Base-by-base conservation (phyloP, 1,140 invertebrate genomes). In the Akabosia matsudoensis region DNA sequence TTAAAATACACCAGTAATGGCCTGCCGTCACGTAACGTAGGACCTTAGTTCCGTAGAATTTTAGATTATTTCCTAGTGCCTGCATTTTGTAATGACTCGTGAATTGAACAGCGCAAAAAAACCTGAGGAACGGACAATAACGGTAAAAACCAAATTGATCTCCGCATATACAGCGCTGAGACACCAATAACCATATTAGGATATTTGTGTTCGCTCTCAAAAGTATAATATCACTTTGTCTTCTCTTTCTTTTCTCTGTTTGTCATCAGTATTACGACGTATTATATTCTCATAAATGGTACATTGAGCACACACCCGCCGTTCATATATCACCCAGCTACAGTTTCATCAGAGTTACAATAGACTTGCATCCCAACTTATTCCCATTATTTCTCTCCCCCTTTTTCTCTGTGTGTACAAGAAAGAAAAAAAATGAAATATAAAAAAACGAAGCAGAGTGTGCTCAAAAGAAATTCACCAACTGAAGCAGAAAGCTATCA, bases 231-330 rank as follows among this genome's bases (percentile, higher is more conserved):
- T 45, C 37, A 45, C 18, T 45, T 45, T 45, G 18, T 45, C 18
- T 45, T 45, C 37, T 45, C 7, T 18, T 45, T 18, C 37, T 45
- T 18, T 18, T 13, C 10, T 56, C 54, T 56, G 54, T 56, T 56
- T 56, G 54, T 24, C 54, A 56, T 56, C 22, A 22, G 10, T 56
- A 56, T 56, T 56, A 56, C 22, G 54, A 7, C 4, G 54, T 56
- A 56, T 56, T 56, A 56, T 56, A 56, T 56, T 56, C 22, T 24
- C 54, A 56, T 56, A 56, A 56, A 56, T 56, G 54, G 22, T 56
- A 56, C 54, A 56, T 56, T 10, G 37, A 45, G 37, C 37, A 45
- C 37, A 45, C 37, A 45, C 37, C 18, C 37, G 7, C 37, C 18
- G 18, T 18, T n/a, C n/a, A n/a, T n/a, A n/a, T n/a, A n/a, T n/a